Evolutionary conservation across 2,888 invertebrate genomes (phyloP).

Genomic region (Limnephilus marmoratus): DNA sequence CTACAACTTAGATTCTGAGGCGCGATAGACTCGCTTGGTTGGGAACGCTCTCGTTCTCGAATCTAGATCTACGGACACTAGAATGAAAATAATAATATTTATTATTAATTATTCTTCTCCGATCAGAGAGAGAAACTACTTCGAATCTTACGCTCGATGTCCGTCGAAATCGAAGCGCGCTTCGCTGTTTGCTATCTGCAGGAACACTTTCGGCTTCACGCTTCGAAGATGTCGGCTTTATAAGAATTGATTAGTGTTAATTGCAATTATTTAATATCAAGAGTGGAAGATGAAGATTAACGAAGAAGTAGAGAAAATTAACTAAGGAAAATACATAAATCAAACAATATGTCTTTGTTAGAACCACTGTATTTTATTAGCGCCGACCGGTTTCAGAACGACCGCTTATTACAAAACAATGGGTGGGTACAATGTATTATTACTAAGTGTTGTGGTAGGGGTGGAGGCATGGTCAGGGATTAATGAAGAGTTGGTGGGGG

Average conservation of each 20-base stretch:
- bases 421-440: too few species aligned
- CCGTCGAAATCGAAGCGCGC: slow-evolving; percentile 37
- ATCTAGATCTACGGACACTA: background rate
- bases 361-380: too few species aligned
- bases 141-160: background rate
- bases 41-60: slow-evolving; percentile 30
- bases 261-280: background rate
- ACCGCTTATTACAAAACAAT: too few species aligned
- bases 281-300: background rate
- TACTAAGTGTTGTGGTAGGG: too few species aligned
- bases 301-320: background rate
- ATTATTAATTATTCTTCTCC: background rate
- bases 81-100: background rate
- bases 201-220: slow-evolving; percentile 9
- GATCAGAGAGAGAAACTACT: slow-evolving; percentile 34
- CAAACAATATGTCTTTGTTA: too few species aligned
- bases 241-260: background rate
- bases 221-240: background rate
- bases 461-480: too few species aligned
- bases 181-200: background rate
- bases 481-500: too few species aligned
- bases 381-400: too few species aligned
- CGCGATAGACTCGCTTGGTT: slow-evolving; percentile 23
- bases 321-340: too few species aligned
- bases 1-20: background rate